These are phyloP conservation scores for Drosophila busckii DNA, from an alignment of 1,140 invertebrate species.

Conservation along the genomic window DNA sequence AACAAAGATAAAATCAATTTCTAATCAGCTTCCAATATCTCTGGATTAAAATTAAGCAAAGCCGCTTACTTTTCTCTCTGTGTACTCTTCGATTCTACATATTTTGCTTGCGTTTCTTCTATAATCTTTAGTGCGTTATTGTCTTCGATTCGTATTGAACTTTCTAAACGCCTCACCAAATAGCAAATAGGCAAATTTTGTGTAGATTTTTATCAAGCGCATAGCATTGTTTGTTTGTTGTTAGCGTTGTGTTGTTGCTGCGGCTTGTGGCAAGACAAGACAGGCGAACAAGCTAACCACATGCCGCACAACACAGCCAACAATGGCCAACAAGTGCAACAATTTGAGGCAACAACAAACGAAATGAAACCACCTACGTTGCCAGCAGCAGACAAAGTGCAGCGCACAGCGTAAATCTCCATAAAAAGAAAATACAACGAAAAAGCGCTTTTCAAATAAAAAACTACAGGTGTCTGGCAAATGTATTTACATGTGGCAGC, in stretches of 20 bases:
- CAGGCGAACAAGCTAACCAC: conserved; percentile 32
- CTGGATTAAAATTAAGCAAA: no score
- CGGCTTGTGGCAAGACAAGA: conserved; percentile 42
- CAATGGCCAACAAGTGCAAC: conserved; percentile 63
- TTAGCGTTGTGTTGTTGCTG: conserved; percentile 24
- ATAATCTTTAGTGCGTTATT: conserved; percentile 28
- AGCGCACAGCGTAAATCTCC: no score
- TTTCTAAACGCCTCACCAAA: conserved; percentile 50
- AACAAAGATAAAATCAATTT: no score
- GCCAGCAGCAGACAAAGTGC: no score
- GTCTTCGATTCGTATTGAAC: conserved; percentile 48
- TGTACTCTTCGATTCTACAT: no score
- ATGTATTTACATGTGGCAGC: conserved; percentile 35
- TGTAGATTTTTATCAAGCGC: conserved; percentile 52
- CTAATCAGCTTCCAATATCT: no score
- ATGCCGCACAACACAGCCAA: conserved; percentile 16
- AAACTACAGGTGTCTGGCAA: conserved; percentile 36
- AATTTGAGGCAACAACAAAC: conserved; percentile 55
- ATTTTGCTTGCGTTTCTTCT: no score
- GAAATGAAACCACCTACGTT: conserved; percentile 59
- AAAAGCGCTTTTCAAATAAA: no score
- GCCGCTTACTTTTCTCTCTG: no score
- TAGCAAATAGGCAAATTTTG: conserved; percentile 62
- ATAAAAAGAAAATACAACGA: no score
- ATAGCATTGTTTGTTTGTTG: conserved; percentile 45